Evolutionary conservation across 2,797 vertebrate species (phyloP).

Genomic region (Furcifer pardalis): DNA sequence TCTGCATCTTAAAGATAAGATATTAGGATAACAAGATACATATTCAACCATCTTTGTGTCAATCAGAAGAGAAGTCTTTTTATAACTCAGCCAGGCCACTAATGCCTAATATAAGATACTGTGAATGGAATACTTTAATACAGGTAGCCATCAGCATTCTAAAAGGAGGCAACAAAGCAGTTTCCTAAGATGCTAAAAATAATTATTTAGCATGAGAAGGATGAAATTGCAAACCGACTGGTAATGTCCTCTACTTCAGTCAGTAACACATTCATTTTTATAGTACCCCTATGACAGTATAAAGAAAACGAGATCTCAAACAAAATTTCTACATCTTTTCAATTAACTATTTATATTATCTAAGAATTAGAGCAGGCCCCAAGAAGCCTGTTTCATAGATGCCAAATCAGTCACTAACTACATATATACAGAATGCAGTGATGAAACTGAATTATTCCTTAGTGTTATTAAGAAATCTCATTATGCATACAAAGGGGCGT

Average conservation of each 20-base stretch:
- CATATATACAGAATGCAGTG: background rate
- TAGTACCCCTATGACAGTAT: background rate
- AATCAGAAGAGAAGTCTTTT: background rate
- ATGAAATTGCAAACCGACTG: background rate
- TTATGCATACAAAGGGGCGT: background rate
- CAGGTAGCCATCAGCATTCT: background rate
- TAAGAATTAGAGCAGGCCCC: background rate
- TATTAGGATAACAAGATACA: no score
- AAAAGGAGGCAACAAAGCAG: background rate
- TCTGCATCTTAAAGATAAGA: background rate
- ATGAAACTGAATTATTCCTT: no score
- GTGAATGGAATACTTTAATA: background rate
- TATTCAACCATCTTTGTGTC: background rate
- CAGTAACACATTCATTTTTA: background rate
- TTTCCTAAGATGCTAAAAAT: background rate
- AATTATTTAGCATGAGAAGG: background rate
- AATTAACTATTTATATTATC: background rate
- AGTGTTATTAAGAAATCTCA: background rate
- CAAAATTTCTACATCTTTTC: background rate
- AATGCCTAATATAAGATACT: background rate
- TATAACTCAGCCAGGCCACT: background rate
- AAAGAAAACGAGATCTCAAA: background rate
- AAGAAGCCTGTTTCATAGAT: background rate
- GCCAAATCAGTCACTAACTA: background rate
- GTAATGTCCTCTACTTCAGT: background rate